phyloP scores from a whole-genome alignment of 1,140 invertebrate genomes.

The Drosophila nikananu region DNA sequence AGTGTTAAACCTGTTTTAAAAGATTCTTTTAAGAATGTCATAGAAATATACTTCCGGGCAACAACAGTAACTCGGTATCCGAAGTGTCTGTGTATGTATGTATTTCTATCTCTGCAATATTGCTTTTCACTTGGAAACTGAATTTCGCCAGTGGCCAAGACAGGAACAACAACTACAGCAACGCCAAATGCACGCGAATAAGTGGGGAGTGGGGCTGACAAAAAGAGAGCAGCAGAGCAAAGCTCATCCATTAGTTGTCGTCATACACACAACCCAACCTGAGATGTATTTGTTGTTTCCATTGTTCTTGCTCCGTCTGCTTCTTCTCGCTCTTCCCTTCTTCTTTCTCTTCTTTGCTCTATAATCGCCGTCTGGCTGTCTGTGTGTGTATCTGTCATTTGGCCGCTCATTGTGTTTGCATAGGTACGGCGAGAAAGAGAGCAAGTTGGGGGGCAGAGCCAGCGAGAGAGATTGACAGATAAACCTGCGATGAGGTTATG shows the following conservation, averaged over 20 bases:
- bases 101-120: constrained; percentile 25
- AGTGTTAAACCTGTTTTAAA: not conserved
- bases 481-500: constrained; percentile 41
- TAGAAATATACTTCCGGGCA: not conserved
- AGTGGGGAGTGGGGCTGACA: not conserved
- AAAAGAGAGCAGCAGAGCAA: constrained; percentile 37
- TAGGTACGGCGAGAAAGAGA: constrained; percentile 25
- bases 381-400: constrained; percentile 64
- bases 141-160: constrained; percentile 36
- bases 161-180: not conserved
- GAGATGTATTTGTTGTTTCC: constrained; percentile 36
- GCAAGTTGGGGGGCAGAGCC: constrained; percentile 9
- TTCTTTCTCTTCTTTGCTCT: constrained; percentile 41
- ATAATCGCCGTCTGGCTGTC: constrained; percentile 63
- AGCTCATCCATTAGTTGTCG: constrained; percentile 54
- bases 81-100: not conserved
- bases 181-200: constrained; percentile 25
- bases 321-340: constrained; percentile 29
- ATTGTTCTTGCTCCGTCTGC: constrained; percentile 39
- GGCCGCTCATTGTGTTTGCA: constrained; percentile 59
- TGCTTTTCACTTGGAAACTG: constrained; percentile 17
- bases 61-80: not conserved
- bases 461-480: constrained; percentile 52
- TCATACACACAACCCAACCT: constrained; percentile 31
- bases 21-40: too few species aligned